phyloP scores from a whole-genome alignment of 2,797 vertebrate species.

The Borostomias antarcticus region DNA sequence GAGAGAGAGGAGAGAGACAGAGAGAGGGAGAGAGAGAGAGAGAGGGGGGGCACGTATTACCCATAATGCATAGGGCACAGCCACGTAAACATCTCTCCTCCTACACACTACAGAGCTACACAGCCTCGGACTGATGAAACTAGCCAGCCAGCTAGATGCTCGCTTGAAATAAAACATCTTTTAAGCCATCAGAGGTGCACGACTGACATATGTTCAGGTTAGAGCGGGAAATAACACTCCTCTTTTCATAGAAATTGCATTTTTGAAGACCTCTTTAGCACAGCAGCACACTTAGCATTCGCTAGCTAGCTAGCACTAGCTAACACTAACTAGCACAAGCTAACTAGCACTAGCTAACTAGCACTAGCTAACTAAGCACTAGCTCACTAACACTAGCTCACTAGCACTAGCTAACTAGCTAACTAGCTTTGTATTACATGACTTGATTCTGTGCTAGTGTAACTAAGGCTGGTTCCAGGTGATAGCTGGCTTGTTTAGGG shows the following conservation, averaged over 20 bases:
- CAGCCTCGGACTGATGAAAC: not conserved
- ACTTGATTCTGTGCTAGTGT: not conserved
- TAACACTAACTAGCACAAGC: not conserved
- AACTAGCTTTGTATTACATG: not conserved
- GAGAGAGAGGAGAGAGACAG: too few relatives aligned
- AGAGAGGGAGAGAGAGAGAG: too few relatives aligned
- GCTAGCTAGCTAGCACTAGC: conserved; percentile 24
- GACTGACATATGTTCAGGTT: conserved; percentile 15
- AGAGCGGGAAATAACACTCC: not conserved
- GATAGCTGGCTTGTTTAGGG: not conserved
- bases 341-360: not conserved
- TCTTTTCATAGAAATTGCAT: not conserved
- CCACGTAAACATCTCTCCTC: conserved; percentile 67
- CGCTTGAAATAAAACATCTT: not conserved
- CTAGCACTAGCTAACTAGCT: not conserved
- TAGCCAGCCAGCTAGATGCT: not conserved
- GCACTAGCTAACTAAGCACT: not conserved
- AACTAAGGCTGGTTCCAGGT: not conserved
- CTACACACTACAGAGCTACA: not conserved
- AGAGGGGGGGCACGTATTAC: conserved; percentile 46
- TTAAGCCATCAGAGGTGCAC: not conserved
- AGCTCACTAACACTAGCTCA: not conserved
- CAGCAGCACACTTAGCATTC: conserved; percentile 14
- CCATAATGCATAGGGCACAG: conserved; percentile 68
- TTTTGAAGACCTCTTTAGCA: not conserved